phyloP scores from a whole-genome alignment of 2,888 invertebrate species.

The Amorpha juglandis region DNA sequence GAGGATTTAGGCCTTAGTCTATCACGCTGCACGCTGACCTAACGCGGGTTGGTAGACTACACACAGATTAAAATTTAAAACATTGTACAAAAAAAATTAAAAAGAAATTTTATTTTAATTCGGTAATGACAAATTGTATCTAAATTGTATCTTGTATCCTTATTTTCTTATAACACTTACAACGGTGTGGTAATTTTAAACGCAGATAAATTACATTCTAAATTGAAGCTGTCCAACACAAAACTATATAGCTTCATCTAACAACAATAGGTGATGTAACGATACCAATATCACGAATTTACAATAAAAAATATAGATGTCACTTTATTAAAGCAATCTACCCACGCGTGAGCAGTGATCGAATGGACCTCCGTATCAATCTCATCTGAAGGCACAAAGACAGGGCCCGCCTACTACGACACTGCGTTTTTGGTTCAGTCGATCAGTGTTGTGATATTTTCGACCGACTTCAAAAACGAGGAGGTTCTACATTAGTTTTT shows the following conservation, averaged over 20 bases:
- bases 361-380: constrained; percentile 16
- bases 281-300: constrained; percentile 4
- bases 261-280: constrained; percentile 13
- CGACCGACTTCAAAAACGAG: neutral
- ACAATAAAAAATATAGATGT: constrained; percentile 25
- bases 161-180: neutral
- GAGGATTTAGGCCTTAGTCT: too few relatives aligned
- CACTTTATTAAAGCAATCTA: constrained; percentile 26
- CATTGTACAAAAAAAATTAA: too few relatives aligned
- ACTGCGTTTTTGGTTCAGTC: neutral
- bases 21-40: too few relatives aligned
- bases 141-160: too few relatives aligned
- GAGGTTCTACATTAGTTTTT: too few relatives aligned
- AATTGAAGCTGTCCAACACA: neutral
- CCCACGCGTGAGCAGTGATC: constrained; percentile 22
- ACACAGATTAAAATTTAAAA: too few relatives aligned
- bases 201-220: neutral
- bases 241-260: constrained; percentile 14
- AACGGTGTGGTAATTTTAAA: neutral
- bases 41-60: too few relatives aligned
- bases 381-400: neutral
- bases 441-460: neutral
- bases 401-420: constrained; percentile 7
- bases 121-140: too few relatives aligned
- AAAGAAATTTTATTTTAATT: too few relatives aligned